Conservation (phyloP, 2,888 invertebrate genomes). For the Uropetala carovei region DNA sequence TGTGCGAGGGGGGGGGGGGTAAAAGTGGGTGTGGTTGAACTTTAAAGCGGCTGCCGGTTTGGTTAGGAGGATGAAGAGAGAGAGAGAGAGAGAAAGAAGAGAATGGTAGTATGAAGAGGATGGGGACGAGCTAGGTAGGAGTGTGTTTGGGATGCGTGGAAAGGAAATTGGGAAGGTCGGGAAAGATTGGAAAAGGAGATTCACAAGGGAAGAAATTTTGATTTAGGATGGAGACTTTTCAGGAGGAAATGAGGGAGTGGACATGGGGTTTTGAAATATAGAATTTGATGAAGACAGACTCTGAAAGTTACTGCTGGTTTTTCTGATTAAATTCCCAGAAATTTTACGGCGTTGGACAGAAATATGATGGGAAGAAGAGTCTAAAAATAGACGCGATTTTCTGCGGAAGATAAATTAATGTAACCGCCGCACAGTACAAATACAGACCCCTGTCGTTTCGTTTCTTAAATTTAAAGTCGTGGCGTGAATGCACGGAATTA, state of each 20-base stretch:
- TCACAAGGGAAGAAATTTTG: slow-evolving; percentile 10
- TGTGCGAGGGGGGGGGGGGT: not conserved
- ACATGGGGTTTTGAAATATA: not conserved
- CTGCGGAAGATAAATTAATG: no score
- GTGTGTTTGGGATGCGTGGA: no score
- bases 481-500: no score
- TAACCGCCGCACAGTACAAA: no score
- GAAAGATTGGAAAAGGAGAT: not conserved
- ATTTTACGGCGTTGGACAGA: not conserved
- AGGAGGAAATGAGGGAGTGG: not conserved
- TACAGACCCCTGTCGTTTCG: no score
- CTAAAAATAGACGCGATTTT: not conserved
- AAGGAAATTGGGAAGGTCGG: not conserved
- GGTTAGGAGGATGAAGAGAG: no score
- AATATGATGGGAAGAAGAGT: not conserved
- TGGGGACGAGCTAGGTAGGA: no score
- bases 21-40: no score
- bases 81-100: no score
- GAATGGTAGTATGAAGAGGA: no score
- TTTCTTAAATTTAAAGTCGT: no score
- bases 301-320: not conserved
- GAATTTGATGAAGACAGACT: not conserved
- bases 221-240: slow-evolving; percentile 13
- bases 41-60: no score
- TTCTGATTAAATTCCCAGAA: not conserved